Evolutionary conservation across 1,140 invertebrate species (phyloP).

Genomic region (Pteromalus puparum): DNA sequence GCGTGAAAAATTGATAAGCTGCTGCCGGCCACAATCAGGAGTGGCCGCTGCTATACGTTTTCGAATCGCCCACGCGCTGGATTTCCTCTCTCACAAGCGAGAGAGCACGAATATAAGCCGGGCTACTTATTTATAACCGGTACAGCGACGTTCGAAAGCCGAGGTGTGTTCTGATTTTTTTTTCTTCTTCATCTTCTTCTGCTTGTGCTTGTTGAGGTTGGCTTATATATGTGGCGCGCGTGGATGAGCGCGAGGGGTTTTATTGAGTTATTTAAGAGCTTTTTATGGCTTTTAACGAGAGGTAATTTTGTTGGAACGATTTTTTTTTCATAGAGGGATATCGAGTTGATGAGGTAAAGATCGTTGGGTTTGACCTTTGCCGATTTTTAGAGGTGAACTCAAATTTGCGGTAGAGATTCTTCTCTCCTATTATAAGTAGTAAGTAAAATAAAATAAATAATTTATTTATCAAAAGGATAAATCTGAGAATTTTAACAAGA

Average conservation of each 20-base stretch:
- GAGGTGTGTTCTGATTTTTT: not conserved
- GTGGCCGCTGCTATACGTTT: not conserved
- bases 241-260: not conserved
- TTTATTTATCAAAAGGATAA: too few relatives aligned
- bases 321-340: too few relatives aligned
- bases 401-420: too few relatives aligned
- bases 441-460: too few relatives aligned
- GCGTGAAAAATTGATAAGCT: not conserved
- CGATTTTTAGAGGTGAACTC: not conserved
- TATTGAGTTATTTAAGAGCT: constrained; percentile 4
- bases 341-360: too few relatives aligned
- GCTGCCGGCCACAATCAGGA: not conserved
- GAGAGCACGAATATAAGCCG: not conserved
- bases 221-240: too few relatives aligned
- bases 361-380: not conserved
- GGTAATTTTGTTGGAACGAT: too few relatives aligned
- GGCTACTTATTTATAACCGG: not conserved
- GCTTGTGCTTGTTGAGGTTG: too few relatives aligned
- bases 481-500: not conserved
- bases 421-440: too few relatives aligned
- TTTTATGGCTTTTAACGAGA: constrained; percentile 1
- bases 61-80: not conserved
- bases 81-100: not conserved
- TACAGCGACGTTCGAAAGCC: not conserved
- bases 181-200: not conserved